Conservation (phyloP, 1,140 invertebrate genomes). For the Scylla paramamosain region DNA sequence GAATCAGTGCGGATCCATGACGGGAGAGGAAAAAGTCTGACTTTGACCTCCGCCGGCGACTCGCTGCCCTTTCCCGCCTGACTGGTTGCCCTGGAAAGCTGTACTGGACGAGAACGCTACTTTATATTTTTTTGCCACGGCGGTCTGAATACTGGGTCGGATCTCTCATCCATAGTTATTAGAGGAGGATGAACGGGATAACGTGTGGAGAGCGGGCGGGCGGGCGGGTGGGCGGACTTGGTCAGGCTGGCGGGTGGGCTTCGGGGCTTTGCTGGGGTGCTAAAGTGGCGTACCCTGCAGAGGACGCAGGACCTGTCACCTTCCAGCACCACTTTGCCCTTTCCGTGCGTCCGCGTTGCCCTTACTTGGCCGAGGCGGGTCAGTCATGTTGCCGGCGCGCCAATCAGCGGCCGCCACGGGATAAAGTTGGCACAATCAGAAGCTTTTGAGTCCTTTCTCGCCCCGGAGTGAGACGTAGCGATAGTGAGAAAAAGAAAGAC, state of each 20-base stretch:
- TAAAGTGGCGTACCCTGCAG: not conserved
- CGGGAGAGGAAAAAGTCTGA: not conserved
- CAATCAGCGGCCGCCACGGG: not conserved
- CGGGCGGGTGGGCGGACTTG: not conserved
- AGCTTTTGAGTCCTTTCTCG: not conserved
- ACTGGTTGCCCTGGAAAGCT: not conserved
- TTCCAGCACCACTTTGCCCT: not conserved
- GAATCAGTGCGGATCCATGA: not conserved
- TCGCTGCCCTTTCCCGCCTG: not conserved
- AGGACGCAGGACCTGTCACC: not conserved
- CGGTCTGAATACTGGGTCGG: not conserved
- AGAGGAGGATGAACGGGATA: not conserved
- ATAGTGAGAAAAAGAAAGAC: not conserved
- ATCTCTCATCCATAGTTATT: conserved; percentile 23
- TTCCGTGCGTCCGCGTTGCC: not conserved
- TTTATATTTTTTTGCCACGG: not conserved
- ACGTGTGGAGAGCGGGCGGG: not conserved
- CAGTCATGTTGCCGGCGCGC: not conserved
- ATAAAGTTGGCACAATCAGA: not conserved
- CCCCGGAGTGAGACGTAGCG: not conserved
- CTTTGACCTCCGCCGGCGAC: not conserved
- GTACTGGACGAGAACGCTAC: not conserved
- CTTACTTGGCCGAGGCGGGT: conserved; percentile 4
- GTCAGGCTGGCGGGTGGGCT: not conserved
- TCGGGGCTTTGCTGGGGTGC: not conserved